Base-by-base conservation (phyloP, 1,140 invertebrate genomes). In the Melitaea cinxia region DNA sequence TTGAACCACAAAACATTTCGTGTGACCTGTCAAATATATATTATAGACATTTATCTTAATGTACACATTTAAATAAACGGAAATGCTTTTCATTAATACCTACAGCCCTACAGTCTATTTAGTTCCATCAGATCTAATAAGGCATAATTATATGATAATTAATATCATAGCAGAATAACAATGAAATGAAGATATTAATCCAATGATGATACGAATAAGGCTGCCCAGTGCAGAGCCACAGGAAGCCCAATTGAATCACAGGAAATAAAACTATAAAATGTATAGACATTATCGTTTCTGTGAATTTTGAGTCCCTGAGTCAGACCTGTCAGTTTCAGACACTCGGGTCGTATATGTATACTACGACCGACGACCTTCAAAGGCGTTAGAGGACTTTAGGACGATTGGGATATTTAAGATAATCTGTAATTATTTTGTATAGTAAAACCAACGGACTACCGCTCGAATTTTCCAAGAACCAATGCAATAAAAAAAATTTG, bases 221-320 rank as follows among this genome's bases (percentile, higher is more conserved):
- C 50, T 26, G 52, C 64, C 57, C 54, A 59, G 42, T 66, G 30
- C 52, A 39, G 12, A 45, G 42, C 42, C 52, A 37, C 26, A 35
- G 56, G 50, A 66, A 66, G 37, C 39, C 17, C 1, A 35, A 1
- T 35, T 70, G 68, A 70, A 61, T 70, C 68, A 62, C 68, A 65
- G 68, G 68, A 65, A 66, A 45, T 39, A 57, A 45, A 39, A 39
- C 37, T 59, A 61, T 24, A 54, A 39, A 60, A 28, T 65, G 62
- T 61, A 35, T 52, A 52, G 39, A 65, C 53, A 70, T 62, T 65
- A 55, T 65, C 62, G 52, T 49, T 60, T 50, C 52, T 30, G n/a
- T n/a, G n/a, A n/a, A n/a, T n/a, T n/a, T 33, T 54, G 45, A 53
- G 49, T 14, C 49, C 50, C 52, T 70, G 57, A 70, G 15, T 65